Evolutionary conservation across 2,113 vertebrate genomes (phyloP).

Genomic region (Centrocercus urophasianus): DNA sequence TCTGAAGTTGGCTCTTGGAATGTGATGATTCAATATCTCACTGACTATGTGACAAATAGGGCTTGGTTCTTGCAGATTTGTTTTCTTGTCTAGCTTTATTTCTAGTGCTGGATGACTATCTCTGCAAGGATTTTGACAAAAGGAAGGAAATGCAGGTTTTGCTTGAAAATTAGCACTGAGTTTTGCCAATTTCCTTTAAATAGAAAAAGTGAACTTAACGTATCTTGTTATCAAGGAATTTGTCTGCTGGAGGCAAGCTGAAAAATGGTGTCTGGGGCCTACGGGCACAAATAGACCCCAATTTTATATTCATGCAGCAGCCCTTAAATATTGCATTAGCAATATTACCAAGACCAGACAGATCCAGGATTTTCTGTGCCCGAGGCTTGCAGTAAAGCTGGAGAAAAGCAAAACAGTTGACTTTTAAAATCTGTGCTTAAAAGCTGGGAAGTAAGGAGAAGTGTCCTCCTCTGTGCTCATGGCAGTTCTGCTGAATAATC

Average conservation of each 20-base stretch:
- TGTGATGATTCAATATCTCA: conserved; percentile 52
- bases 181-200: neutral
- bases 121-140: neutral
- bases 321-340: neutral
- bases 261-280: neutral
- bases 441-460: neutral
- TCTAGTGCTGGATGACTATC: neutral
- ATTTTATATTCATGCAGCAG: neutral
- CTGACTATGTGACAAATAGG: neutral
- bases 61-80: neutral
- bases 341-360: neutral
- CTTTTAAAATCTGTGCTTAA: neutral
- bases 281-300: neutral
- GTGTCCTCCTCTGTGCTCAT: neutral
- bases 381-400: neutral
- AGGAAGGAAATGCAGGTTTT: neutral
- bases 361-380: neutral
- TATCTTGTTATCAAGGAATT: neutral
- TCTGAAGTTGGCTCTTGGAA: conserved; percentile 60
- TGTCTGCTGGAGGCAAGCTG: neutral
- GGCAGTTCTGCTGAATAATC: conserved; percentile 46
- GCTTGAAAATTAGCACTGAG: neutral
- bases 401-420: neutral
- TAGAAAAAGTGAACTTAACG: neutral
- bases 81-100: neutral